Percentiles rank a stretch among this genome's conserved stretches.
These are phyloP conservation scores for Ondatra zibethicus DNA, from an alignment of 2,113 vertebrate genomes.

Conservation along the genomic window DNA sequence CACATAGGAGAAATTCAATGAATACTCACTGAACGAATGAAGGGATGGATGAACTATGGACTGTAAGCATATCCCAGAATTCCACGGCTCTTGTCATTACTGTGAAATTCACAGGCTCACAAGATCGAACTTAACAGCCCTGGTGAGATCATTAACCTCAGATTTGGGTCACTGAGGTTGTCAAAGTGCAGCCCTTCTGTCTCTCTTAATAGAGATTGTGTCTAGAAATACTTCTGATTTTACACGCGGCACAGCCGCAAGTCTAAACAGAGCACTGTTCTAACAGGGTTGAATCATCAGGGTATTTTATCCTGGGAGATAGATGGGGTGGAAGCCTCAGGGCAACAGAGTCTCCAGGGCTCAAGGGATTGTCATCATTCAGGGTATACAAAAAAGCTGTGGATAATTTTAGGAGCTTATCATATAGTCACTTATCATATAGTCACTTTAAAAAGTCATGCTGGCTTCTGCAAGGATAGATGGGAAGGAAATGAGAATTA, in stretches of 20 bases:
- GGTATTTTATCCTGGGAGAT: conserved; percentile 34
- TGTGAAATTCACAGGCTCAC: neutral
- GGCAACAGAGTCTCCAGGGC: neutral
- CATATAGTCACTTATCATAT: neutral
- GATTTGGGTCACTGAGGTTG: conserved; percentile 40
- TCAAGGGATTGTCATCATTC: neutral
- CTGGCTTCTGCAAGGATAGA: neutral
- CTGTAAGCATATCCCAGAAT: neutral
- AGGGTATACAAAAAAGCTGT: conserved; percentile 15
- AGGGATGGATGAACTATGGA: neutral
- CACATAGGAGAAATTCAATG: neutral
- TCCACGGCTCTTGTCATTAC: neutral
- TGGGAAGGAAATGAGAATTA: neutral
- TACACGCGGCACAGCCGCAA: neutral
- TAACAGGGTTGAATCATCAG: neutral
- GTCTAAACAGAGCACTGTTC: conserved; percentile 1
- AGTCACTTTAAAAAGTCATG: neutral
- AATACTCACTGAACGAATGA: neutral
- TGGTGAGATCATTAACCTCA: conserved; percentile 52
- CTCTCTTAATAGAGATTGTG: neutral
- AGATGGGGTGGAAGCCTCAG: neutral
- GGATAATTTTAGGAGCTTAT: neutral
- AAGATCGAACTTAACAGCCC: neutral
- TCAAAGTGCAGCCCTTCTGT: neutral
- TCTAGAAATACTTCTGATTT: conserved; percentile 50